Conservation (phyloP, 2,113 vertebrate species). For the Cynoglossus semilaevis region DNA sequence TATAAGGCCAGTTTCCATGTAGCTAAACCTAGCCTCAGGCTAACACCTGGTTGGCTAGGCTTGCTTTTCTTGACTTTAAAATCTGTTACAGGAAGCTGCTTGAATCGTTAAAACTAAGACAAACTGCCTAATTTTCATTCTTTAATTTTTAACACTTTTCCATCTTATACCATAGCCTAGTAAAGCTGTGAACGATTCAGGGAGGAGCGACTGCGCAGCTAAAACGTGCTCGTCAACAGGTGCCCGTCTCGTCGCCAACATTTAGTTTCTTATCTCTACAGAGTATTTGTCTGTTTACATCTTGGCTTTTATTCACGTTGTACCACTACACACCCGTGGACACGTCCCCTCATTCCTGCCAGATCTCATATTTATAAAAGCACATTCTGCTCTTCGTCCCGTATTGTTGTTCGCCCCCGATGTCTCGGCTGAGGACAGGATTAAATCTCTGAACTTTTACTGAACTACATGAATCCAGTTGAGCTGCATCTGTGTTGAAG, state of each 20-base stretch:
- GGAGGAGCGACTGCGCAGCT: background rate
- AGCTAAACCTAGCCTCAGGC: no score
- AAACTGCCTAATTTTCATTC: no score
- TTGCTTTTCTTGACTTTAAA: no score
- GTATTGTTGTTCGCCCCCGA: constrained; percentile 40
- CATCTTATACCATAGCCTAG: no score
- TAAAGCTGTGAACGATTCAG: no score
- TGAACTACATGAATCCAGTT: constrained; percentile 32
- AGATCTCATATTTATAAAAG: constrained; percentile 52
- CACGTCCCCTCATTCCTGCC: constrained; percentile 19
- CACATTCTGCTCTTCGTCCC: constrained; percentile 17
- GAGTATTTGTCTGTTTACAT: constrained; percentile 15
- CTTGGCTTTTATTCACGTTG: constrained; percentile 11
- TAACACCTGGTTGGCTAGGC: no score
- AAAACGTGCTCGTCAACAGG: background rate
- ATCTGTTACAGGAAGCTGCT: no score
- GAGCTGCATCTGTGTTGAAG: background rate
- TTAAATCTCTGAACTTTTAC: constrained; percentile 46
- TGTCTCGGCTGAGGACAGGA: constrained; percentile 34
- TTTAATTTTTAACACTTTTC: no score
- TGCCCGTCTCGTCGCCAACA: background rate
- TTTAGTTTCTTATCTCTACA: constrained; percentile 17
- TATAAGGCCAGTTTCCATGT: no score
- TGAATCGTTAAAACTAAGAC: no score
- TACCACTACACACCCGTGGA: constrained; percentile 25